phyloP scores from a whole-genome alignment of 2,888 invertebrate genomes.

The Ernsta delagoae region DNA sequence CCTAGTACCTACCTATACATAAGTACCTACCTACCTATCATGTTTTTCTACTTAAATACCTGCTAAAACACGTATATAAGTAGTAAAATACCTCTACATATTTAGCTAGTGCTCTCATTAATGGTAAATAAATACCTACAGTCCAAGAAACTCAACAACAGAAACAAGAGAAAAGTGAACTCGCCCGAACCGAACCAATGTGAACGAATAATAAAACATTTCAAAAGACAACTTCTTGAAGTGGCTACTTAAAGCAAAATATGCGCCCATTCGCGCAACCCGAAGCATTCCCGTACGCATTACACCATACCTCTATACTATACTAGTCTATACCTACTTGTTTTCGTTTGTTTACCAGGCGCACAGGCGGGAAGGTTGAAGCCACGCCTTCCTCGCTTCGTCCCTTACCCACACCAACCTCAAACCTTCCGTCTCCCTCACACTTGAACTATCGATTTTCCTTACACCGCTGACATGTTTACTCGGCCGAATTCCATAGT shows the following conservation, averaged over 20 bases:
- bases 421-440: slow-evolving; percentile 50
- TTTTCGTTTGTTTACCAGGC: slow-evolving; percentile 55
- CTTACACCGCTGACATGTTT: slow-evolving; percentile 59
- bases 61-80: too few species aligned
- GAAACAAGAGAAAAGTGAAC: too few species aligned
- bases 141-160: too few species aligned
- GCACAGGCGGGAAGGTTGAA: slow-evolving; percentile 61
- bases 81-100: too few species aligned
- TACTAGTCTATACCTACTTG: slow-evolving; percentile 5
- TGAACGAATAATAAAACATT: slow-evolving; percentile 31
- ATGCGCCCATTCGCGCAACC: slow-evolving; percentile 33
- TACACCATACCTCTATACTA: slow-evolving; percentile 10
- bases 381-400: slow-evolving; percentile 70
- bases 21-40: too few species aligned
- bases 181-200: slow-evolving; percentile 14
- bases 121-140: too few species aligned
- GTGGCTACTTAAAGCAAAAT: slow-evolving; percentile 33
- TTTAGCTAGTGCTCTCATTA: too few species aligned
- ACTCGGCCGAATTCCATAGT: slow-evolving; percentile 69
- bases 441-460: slow-evolving; percentile 66
- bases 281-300: slow-evolving; percentile 30
- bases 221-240: slow-evolving; percentile 33
- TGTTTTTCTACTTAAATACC: too few species aligned
- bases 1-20: too few species aligned
- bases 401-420: slow-evolving; percentile 58